These are phyloP conservation scores for Amphimallon solstitiale DNA, from an alignment of 2,888 invertebrate genomes.

Conservation along the genomic window DNA sequence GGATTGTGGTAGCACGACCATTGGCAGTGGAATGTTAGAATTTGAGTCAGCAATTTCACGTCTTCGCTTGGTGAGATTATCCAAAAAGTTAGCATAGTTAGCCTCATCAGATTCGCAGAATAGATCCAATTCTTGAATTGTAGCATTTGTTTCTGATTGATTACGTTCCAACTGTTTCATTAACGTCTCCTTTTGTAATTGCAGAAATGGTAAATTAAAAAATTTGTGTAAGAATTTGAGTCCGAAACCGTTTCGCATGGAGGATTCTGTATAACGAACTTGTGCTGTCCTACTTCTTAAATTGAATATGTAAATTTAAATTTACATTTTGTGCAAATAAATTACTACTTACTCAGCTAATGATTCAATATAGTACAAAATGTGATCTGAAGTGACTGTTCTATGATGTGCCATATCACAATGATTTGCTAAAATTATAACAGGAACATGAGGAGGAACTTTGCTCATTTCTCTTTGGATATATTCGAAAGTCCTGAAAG, in stretches of 20 bases:
- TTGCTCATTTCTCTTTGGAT: slow-evolving; percentile 86
- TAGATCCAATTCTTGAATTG: slow-evolving; percentile 78
- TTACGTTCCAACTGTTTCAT: slow-evolving; percentile 84
- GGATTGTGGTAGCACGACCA: slow-evolving; percentile 52
- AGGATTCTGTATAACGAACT: slow-evolving; percentile 89
- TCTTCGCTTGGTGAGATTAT: slow-evolving; percentile 78
- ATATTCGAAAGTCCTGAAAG: slow-evolving; percentile 90
- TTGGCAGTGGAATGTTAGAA: slow-evolving; percentile 63
- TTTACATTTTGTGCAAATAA: neutral
- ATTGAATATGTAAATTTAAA: slow-evolving; percentile 13
- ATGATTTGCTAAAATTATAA: slow-evolving; percentile 92
- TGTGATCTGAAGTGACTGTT: slow-evolving; percentile 79
- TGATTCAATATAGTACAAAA: slow-evolving; percentile 75
- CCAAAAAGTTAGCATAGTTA: slow-evolving; percentile 78
- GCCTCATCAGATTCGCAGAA: slow-evolving; percentile 82
- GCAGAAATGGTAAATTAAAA: slow-evolving; percentile 92
- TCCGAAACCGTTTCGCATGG: slow-evolving; percentile 96
- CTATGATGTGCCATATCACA: slow-evolving; percentile 98
- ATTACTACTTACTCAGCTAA: slow-evolving; percentile 64
- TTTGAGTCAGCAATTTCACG: slow-evolving; percentile 76
- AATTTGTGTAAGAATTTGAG: slow-evolving; percentile 92
- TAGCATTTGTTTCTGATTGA: slow-evolving; percentile 80
- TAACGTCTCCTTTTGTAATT: slow-evolving; percentile 86
- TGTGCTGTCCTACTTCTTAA: slow-evolving; percentile 68
- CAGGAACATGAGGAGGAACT: slow-evolving; percentile 82